Evolutionary conservation across 1,140 invertebrate species (phyloP).

Genomic region (Mactra quadrangularis): DNA sequence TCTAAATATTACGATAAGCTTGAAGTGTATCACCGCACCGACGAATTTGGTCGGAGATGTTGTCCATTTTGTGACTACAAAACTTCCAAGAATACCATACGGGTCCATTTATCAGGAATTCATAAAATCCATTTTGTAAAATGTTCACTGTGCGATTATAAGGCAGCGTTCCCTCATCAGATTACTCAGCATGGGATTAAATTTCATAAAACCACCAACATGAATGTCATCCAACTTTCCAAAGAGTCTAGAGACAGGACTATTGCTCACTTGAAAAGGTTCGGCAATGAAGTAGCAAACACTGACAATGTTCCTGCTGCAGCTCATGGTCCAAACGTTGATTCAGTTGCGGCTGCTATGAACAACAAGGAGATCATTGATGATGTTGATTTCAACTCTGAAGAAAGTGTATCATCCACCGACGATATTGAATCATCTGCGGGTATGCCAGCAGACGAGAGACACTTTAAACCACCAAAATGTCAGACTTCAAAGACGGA

Average conservation of each 20-base stretch:
- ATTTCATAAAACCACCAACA: constrained; percentile 52
- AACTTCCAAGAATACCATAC: constrained; percentile 57
- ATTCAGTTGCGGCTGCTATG: background rate
- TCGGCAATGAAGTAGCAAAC: background rate
- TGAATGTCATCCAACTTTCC: constrained; percentile 57
- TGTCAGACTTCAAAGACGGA: constrained; percentile 60
- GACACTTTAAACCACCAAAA: constrained; percentile 50
- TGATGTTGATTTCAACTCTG: constrained; percentile 45
- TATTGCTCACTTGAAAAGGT: constrained; percentile 35
- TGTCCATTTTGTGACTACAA: constrained; percentile 60
- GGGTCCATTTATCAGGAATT: constrained; percentile 57
- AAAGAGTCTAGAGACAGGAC: constrained; percentile 44
- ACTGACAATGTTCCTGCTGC: background rate
- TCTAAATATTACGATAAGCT: constrained; percentile 57
- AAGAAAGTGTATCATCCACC: constrained; percentile 40
- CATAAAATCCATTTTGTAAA: constrained; percentile 60
- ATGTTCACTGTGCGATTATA: constrained; percentile 58
- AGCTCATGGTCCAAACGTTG: background rate
- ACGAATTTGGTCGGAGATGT: constrained; percentile 46
- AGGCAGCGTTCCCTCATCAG: constrained; percentile 61
- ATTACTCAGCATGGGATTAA: constrained; percentile 55
- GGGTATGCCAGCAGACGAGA: constrained; percentile 9
- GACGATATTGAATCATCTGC: constrained; percentile 18
- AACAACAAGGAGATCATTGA: constrained; percentile 24
- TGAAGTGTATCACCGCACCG: constrained; percentile 56